A percentile compares a stretch with the other conserved stretches of the same genome.
Evolutionary conservation across 2,113 vertebrate species (phyloP).

Genomic region (Trochalopteron elliotii): DNA sequence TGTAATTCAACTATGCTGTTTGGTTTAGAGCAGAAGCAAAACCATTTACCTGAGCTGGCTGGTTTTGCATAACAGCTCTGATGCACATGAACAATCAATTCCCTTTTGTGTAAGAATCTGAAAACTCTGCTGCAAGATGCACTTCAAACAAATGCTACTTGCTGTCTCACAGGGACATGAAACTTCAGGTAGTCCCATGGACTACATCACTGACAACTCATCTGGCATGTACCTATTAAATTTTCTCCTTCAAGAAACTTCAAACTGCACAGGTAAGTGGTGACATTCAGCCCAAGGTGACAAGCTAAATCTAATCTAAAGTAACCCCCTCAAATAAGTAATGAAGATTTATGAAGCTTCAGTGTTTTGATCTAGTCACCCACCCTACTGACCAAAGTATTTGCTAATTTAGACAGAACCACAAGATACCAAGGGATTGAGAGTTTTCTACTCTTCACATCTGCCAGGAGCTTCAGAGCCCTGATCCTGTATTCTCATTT

Average conservation of each 20-base stretch:
- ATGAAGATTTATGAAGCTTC: background rate
- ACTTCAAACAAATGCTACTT: background rate
- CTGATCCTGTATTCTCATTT: background rate
- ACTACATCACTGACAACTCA: background rate
- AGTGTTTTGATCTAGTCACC: background rate
- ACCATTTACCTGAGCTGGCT: background rate
- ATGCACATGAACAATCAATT: background rate
- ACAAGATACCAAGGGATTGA: background rate
- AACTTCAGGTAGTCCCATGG: background rate
- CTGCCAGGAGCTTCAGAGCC: background rate
- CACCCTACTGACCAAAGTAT: background rate
- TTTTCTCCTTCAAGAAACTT: background rate
- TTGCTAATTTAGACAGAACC: background rate
- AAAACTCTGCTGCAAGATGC: background rate
- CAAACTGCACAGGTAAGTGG: background rate
- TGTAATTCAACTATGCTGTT: background rate
- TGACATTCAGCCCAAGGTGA: background rate
- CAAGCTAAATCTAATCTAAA: background rate
- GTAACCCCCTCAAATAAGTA: background rate
- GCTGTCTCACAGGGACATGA: background rate
- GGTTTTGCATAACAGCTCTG: background rate
- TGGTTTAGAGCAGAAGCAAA: background rate
- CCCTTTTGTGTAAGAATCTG: background rate
- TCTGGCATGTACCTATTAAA: fast-evolving
- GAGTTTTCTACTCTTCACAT: background rate